phyloP scores from a whole-genome alignment of 2,113 vertebrate species.

The Halichoeres trimaculatus region DNA sequence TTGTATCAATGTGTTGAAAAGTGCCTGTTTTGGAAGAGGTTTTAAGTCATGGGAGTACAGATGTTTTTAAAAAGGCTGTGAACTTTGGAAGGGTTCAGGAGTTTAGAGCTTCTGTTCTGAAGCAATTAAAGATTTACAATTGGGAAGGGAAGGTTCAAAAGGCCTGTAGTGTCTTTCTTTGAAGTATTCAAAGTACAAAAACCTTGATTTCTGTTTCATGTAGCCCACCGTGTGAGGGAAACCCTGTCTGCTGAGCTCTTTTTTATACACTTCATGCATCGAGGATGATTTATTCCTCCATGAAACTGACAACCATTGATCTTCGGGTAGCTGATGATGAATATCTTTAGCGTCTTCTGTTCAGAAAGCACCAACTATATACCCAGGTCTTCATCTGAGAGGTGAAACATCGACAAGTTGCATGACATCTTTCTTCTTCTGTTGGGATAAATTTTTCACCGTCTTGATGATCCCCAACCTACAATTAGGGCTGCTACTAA shows the following conservation, averaged over 20 bases:
- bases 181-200: slow-evolving; percentile 25
- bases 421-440: no score
- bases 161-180: slow-evolving; percentile 48
- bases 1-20: neutral
- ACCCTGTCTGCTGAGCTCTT: neutral
- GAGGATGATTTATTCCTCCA: no score
- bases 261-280: no score
- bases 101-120: slow-evolving; percentile 24
- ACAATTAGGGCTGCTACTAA: no score
- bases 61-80: slow-evolving; percentile 4
- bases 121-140: slow-evolving; percentile 56
- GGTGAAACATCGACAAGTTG: no score
- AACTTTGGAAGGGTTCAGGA: slow-evolving; percentile 31
- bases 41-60: slow-evolving; percentile 48
- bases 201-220: slow-evolving; percentile 34
- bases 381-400: no score
- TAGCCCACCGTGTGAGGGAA: neutral
- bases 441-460: no score
- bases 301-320: no score
- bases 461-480: no score
- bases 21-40: slow-evolving; percentile 19
- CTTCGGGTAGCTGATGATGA: no score
- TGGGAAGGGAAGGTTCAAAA: slow-evolving; percentile 40
- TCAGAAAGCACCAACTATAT: no score
- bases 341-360: no score